phyloP scores from a whole-genome alignment of 1,140 invertebrate genomes.

The Ooceraea biroi region DNA sequence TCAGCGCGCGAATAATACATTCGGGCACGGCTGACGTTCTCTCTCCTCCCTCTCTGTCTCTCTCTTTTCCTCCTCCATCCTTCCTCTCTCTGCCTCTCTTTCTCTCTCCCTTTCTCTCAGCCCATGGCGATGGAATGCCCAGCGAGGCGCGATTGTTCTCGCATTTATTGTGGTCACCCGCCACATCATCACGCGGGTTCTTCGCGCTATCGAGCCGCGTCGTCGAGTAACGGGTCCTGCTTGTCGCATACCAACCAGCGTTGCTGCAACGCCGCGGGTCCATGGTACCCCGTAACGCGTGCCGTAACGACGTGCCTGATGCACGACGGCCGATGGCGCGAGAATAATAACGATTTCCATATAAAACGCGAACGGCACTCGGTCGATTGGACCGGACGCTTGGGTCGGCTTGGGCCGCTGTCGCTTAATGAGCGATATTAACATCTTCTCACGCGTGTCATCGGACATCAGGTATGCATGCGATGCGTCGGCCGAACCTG shows the following conservation, averaged over 20 bases:
- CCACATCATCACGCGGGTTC: conserved; percentile 79
- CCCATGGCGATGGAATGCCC: conserved; percentile 20
- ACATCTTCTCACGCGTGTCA: conserved; percentile 65
- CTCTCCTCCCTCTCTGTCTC: background rate
- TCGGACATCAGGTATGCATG: conserved; percentile 38
- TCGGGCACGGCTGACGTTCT: conserved; percentile 32
- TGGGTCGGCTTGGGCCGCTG: background rate
- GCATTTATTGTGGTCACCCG: conserved; percentile 75
- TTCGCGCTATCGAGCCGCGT: conserved; percentile 75
- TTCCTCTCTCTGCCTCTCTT: background rate
- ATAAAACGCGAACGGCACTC: conserved; percentile 70
- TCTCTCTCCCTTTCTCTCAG: too few species aligned
- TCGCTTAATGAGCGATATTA: conserved; percentile 71
- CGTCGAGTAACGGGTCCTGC: conserved; percentile 79
- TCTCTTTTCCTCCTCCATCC: background rate
- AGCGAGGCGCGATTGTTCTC: conserved; percentile 67
- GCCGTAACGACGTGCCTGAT: conserved; percentile 59
- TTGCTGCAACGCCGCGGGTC: conserved; percentile 59
- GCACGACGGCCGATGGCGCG: conserved; percentile 57
- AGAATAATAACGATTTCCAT: conserved; percentile 75
- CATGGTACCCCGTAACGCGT: conserved; percentile 60
- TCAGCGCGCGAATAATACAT: conserved; percentile 59
- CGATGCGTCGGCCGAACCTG: conserved; percentile 50
- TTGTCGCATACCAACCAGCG: conserved; percentile 72
- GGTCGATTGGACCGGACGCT: too few species aligned